Percentiles rank a stretch among this genome's conserved stretches.
Evolutionary conservation across 2,888 invertebrate genomes (phyloP).

Genomic region (Ectobius pallidus): DNA sequence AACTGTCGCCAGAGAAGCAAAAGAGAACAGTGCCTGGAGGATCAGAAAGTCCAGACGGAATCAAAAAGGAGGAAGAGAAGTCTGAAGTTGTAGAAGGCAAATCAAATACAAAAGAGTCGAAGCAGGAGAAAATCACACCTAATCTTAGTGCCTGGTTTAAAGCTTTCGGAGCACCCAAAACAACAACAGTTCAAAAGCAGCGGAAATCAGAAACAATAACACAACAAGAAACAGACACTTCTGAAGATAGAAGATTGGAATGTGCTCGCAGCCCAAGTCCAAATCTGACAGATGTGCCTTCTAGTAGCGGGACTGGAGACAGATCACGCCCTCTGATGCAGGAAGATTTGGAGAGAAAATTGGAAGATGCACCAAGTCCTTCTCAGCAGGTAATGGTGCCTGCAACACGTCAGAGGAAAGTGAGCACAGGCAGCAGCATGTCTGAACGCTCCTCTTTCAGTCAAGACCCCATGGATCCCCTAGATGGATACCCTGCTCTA

Average conservation of each 20-base stretch:
- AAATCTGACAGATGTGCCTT: conserved; percentile 16
- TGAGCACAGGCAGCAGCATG: conserved; percentile 80
- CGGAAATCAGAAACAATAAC: conserved; percentile 52
- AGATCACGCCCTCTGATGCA: conserved; percentile 49
- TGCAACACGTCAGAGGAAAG: conserved; percentile 65
- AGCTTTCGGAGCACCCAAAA: conserved; percentile 87
- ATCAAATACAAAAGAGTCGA: conserved; percentile 25
- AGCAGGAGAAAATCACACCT: conserved; percentile 75
- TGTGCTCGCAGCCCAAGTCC: conserved; percentile 4
- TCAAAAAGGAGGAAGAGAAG: conserved; percentile 44
- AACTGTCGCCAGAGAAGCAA: conserved; percentile 47
- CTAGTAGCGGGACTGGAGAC: not conserved
- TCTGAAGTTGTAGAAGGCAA: conserved; percentile 45
- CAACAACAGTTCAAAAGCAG: conserved; percentile 61
- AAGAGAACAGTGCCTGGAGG: not conserved
- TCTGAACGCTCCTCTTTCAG: conserved; percentile 81
- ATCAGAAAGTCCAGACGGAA: conserved; percentile 12
- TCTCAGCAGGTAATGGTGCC: conserved; percentile 14
- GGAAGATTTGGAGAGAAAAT: conserved; percentile 2
- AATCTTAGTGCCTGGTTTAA: conserved; percentile 92
- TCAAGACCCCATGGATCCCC: conserved; percentile 56
- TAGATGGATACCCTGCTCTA: conserved; percentile 65
- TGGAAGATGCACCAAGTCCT: conserved; percentile 37
- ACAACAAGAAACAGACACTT: conserved; percentile 20
- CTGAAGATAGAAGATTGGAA: conserved; percentile 1